These are phyloP conservation scores for Plebejus anna DNA, from an alignment of 2,888 invertebrate genomes.

Conservation along the genomic window DNA sequence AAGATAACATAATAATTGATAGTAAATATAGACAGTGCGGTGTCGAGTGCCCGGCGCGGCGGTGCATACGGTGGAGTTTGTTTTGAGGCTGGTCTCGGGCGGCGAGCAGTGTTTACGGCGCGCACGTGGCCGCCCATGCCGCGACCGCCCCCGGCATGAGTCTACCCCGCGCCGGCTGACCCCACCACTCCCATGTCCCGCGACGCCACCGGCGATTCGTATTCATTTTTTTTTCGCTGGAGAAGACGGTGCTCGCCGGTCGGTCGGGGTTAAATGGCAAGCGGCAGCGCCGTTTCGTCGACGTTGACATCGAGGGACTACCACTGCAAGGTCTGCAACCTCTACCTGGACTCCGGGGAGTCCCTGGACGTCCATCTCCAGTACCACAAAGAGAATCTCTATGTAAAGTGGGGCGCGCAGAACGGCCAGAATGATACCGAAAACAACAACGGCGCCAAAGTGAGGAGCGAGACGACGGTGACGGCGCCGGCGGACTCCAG, in stretches of 20 bases:
- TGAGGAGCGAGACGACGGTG: constrained; percentile 80
- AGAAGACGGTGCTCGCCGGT: constrained; percentile 72
- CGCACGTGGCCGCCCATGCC: constrained; percentile 61
- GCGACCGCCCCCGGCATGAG: constrained; percentile 68
- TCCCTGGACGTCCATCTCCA: constrained; percentile 89
- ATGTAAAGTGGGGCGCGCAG: constrained; percentile 85
- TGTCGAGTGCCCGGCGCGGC: constrained; percentile 30
- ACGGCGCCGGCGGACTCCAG: constrained; percentile 88
- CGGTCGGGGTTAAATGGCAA: constrained; percentile 78
- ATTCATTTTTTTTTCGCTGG: constrained; percentile 77
- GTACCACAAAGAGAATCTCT: constrained; percentile 88
- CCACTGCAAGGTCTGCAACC: constrained; percentile 87
- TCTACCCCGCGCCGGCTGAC: constrained; percentile 68
- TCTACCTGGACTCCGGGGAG: constrained; percentile 86
- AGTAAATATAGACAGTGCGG: constrained; percentile 41
- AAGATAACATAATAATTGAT: constrained; percentile 46
- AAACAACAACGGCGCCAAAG: constrained; percentile 83
- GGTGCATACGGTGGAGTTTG: constrained; percentile 38
- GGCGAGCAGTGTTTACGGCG: constrained; percentile 59
- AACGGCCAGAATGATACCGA: constrained; percentile 80
- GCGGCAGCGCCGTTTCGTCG: constrained; percentile 76
- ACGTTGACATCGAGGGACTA: constrained; percentile 80
- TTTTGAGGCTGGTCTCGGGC: constrained; percentile 35
- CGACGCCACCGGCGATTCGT: constrained; percentile 63
- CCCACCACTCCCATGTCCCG: constrained; percentile 66